Evolutionary conservation across 2,888 invertebrate genomes (phyloP).

Genomic region (Parnassius mnemosyne): DNA sequence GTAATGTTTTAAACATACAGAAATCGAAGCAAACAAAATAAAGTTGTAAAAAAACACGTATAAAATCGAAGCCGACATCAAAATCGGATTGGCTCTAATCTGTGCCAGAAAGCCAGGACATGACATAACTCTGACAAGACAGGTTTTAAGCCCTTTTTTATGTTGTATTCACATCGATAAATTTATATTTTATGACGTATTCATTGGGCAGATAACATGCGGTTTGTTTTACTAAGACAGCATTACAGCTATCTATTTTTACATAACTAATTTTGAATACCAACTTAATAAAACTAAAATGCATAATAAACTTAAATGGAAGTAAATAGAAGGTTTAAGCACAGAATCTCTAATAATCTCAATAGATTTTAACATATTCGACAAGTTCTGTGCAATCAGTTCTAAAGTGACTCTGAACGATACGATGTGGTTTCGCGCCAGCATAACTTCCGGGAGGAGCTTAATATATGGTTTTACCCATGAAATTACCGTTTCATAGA

Average conservation of each 20-base stretch:
- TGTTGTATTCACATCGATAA: conserved; percentile 26
- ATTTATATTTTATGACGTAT: conserved; percentile 35
- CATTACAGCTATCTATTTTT: conserved; percentile 3
- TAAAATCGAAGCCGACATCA: conserved; percentile 31
- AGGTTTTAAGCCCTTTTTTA: conserved; percentile 24
- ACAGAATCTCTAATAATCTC: too few relatives aligned
- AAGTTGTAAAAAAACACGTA: conserved; percentile 20
- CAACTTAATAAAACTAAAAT: too few relatives aligned
- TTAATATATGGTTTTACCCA: too few relatives aligned
- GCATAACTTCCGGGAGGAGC: too few relatives aligned
- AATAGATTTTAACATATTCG: too few relatives aligned
- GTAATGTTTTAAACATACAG: background rate
- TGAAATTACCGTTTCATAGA: too few relatives aligned
- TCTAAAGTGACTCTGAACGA: too few relatives aligned
- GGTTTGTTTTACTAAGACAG: conserved; percentile 26
- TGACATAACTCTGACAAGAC: conserved; percentile 27
- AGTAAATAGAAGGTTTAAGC: too few relatives aligned
- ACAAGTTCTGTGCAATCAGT: too few relatives aligned
- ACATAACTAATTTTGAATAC: background rate
- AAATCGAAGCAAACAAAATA: conserved; percentile 17
- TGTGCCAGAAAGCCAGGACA: conserved; percentile 25
- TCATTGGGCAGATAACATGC: conserved; percentile 32
- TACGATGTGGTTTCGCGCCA: too few relatives aligned
- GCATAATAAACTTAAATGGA: too few relatives aligned
- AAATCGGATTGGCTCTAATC: conserved; percentile 33